These are phyloP conservation scores for Syrista parreyssii DNA, from an alignment of 2,888 invertebrate genomes.

Conservation along the genomic window DNA sequence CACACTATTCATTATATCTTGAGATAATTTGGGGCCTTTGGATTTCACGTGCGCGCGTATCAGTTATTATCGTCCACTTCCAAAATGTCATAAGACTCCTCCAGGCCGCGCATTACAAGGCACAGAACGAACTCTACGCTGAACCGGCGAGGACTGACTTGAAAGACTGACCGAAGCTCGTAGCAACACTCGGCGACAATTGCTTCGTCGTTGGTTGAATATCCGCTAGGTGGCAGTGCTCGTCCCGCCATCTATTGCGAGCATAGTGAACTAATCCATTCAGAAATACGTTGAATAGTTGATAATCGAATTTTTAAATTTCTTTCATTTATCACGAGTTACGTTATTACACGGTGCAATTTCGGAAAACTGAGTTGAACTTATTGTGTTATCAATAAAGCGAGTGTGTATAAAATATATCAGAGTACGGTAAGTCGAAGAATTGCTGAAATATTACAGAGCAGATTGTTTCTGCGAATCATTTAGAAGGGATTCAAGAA, in stretches of 20 bases:
- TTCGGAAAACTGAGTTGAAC: not conserved
- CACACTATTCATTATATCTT: constrained; percentile 1
- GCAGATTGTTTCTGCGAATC: not conserved
- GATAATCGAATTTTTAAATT: not conserved
- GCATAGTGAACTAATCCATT: not conserved
- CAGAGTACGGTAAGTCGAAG: not conserved
- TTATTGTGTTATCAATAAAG: not conserved
- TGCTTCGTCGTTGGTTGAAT: not conserved
- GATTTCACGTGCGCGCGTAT: not conserved
- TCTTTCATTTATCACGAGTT: not conserved
- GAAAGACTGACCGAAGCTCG: not conserved
- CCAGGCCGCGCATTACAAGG: not conserved
- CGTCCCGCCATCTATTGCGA: not conserved
- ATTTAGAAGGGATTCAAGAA: not conserved
- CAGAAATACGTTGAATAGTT: not conserved
- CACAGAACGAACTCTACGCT: constrained; percentile 10
- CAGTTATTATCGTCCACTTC: not conserved
- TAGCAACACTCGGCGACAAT: constrained; percentile 17
- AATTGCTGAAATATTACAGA: not conserved
- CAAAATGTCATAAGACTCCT: not conserved
- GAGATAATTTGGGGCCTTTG: not conserved
- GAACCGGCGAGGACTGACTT: constrained; percentile 18
- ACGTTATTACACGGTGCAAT: not conserved
- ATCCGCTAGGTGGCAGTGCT: not conserved
- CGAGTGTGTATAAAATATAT: not conserved